These are phyloP conservation scores for Cinclus cinclus DNA, from an alignment of 2,113 vertebrate species.

Conservation along the genomic window DNA sequence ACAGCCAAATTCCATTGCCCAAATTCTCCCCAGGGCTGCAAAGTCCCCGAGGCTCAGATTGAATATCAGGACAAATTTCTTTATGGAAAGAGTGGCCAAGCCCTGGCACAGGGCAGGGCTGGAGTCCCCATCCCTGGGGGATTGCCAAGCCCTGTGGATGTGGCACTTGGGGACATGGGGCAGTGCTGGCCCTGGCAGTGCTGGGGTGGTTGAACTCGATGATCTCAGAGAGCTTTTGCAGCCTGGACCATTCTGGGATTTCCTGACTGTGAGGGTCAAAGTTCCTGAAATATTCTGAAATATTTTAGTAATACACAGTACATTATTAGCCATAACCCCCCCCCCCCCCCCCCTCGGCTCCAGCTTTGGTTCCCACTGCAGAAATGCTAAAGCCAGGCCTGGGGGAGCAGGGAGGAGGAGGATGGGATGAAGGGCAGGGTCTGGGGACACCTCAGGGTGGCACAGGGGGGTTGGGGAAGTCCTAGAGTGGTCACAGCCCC, in stretches of 20 bases:
- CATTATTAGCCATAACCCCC: too few species aligned
- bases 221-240: not conserved
- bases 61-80: not conserved
- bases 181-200: not conserved
- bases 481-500: too few species aligned
- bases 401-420: too few species aligned
- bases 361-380: too few species aligned
- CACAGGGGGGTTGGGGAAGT: too few species aligned
- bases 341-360: too few species aligned
- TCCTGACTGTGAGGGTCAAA: not conserved
- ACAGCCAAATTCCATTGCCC: not conserved
- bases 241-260: not conserved
- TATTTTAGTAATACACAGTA: too few species aligned
- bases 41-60: not conserved
- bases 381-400: too few species aligned
- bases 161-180: not conserved
- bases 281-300: not conserved
- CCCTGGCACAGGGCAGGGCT: not conserved
- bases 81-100: too few species aligned
- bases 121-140: not conserved
- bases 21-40: too few species aligned
- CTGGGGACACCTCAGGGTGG: too few species aligned
- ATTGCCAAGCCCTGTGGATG: not conserved
- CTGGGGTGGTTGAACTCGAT: not conserved
- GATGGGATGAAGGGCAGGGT: too few species aligned